These are phyloP conservation scores for Mythimna impura DNA, from an alignment of 2,888 invertebrate genomes.

Conservation along the genomic window DNA sequence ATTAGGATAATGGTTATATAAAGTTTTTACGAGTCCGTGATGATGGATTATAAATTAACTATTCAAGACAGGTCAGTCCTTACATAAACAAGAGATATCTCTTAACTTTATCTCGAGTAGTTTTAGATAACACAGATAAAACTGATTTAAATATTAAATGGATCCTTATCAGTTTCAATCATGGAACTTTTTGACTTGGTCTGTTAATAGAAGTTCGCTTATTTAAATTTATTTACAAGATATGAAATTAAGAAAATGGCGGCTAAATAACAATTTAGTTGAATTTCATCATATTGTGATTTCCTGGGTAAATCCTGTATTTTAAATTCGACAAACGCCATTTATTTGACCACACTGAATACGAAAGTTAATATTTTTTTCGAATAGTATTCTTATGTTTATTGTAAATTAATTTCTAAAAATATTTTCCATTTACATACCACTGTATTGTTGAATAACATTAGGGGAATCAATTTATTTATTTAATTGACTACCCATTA, in stretches of 20 bases:
- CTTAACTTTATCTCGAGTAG: constrained; percentile 8
- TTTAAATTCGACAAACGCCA: background rate
- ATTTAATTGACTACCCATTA: no score
- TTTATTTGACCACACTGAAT: background rate
- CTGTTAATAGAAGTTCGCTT: background rate
- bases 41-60: constrained; percentile 5
- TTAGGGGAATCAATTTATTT: background rate
- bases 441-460: constrained; percentile 11
- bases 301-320: background rate
- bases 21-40: background rate
- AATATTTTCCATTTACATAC: constrained; percentile 8
- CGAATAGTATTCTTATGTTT: constrained; percentile 4
- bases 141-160: constrained; percentile 20
- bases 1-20: background rate
- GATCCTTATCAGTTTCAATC: constrained; percentile 8
- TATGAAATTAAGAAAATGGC: background rate
- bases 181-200: background rate
- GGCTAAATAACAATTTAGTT: background rate
- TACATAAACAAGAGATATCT: constrained; percentile 5
- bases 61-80: background rate
- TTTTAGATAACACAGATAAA: constrained; percentile 25
- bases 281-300: background rate
- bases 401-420: constrained; percentile 11
- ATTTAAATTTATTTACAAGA: background rate
- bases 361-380: constrained; percentile 3